A percentile compares a stretch with the other conserved stretches of the same genome.
These are phyloP conservation scores for Oryzias sinensis DNA, from an alignment of 2,797 vertebrate species.

Conservation along the genomic window DNA sequence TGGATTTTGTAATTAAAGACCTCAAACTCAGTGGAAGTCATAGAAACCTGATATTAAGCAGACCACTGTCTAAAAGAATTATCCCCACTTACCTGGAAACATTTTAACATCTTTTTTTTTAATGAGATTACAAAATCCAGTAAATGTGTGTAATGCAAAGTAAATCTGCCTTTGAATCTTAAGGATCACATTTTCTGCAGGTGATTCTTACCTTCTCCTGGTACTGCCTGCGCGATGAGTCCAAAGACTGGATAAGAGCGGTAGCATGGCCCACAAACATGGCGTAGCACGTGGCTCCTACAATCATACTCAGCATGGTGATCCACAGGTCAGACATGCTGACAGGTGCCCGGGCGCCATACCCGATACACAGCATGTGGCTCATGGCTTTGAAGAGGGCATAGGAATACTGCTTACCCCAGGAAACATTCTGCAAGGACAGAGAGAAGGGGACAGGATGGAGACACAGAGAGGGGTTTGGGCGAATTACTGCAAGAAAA, in stretches of 20 bases:
- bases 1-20: constrained; percentile 50
- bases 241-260: constrained; percentile 94
- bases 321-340: constrained; percentile 99
- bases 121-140: background rate
- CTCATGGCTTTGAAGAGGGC: constrained; percentile 99
- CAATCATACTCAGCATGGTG: constrained; percentile 98
- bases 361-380: constrained; percentile 97
- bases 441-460: constrained; percentile 12
- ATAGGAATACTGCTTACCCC: constrained; percentile 98
- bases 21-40: constrained; percentile 38
- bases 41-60: constrained; percentile 42
- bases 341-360: constrained; percentile 92
- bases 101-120: background rate
- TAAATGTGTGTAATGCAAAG: constrained; percentile 2
- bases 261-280: constrained; percentile 98
- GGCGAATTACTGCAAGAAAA: constrained; percentile 62
- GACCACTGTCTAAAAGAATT: constrained; percentile 30
- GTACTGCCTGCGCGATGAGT: constrained; percentile 93
- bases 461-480: constrained; percentile 18
- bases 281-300: constrained; percentile 96
- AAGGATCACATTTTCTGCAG: background rate
- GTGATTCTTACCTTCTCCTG: constrained; percentile 91
- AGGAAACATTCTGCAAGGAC: constrained; percentile 90
- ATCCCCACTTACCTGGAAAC: constrained; percentile 19
- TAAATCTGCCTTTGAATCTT: background rate